Base-by-base conservation (phyloP, 2,888 invertebrate species). In the Alcis repandata region DNA sequence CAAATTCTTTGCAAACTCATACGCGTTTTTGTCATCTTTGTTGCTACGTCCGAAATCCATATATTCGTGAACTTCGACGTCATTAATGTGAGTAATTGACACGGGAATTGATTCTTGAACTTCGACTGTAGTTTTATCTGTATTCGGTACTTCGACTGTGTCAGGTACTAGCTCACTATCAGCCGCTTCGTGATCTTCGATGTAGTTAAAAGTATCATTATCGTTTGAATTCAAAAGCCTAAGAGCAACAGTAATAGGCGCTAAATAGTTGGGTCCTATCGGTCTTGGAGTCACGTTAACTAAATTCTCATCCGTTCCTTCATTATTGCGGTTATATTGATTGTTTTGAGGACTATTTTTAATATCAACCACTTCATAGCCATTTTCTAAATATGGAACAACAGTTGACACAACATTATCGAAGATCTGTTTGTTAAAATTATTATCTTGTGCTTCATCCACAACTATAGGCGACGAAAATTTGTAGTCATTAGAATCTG, bases 101-200 rank as follows among this genome's bases (percentile, higher is more conserved):
- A 94, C 83, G 0, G 95, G 95, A 17, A 96, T 87, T 0, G 96
- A 96, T 81, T 95, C 92, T 75, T 96, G 95, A 3, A 96, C 85
- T 86, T 96, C 95, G 0, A 96, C 95, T 38, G 92, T 83, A 0
- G 95, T 95, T 73, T 89, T 94, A 56, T 89, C 90, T 63, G 84
- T 88, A 15, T 84, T 76, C 9, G 94, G 93, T 66, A 77, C 85
- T 64, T 85, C 77, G 10, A 93, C 87, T 51, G 89, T 88, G 43
- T 90, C 80, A 36, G 87, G 69, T 59, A 92, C 71, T 3, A 89
- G 68, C 79, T 94, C 93, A 68, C 90, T 92, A 54, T 92, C 90
- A 2, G 91, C 85, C 19, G 81, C 79, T 69, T 91, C 91, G 52
- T 86, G 85, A 61, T 92, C 92, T 41, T 91, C 90, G 13, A 90